These are phyloP conservation scores for Coregonus ussuriensis DNA, from an alignment of 2,797 vertebrate genomes.

Conservation along the genomic window DNA sequence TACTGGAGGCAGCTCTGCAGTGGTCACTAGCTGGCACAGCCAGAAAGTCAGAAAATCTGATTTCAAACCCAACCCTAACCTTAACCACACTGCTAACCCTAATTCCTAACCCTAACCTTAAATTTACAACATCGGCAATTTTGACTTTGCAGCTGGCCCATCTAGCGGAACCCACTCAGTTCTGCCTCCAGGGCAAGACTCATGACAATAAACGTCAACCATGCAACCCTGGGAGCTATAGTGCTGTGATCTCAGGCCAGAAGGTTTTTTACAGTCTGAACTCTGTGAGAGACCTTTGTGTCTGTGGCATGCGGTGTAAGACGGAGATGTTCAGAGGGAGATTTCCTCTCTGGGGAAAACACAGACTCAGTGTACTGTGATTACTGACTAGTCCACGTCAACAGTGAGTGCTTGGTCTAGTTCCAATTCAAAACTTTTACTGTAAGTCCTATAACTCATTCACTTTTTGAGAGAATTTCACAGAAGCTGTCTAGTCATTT, in stretches of 20 bases:
- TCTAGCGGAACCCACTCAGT: no score
- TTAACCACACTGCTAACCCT: no score
- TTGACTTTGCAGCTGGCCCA: no score
- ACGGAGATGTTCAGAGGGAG: conserved; percentile 26
- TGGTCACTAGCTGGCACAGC: no score
- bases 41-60: no score
- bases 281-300: conserved; percentile 68
- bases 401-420: conserved; percentile 38
- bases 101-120: no score
- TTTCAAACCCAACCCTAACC: no score
- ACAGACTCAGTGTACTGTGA: conserved; percentile 47
- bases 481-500: conserved; percentile 54
- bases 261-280: conserved; percentile 44
- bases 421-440: conserved; percentile 10
- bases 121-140: no score
- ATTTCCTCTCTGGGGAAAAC: conserved; percentile 53
- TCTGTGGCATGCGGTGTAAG: conserved; percentile 67
- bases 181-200: no score
- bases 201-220: no score
- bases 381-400: conserved; percentile 56
- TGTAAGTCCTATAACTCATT: conserved; percentile 55
- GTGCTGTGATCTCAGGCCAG: conserved; percentile 44
- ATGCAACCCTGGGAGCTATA: conserved; percentile 32
- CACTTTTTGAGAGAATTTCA: conserved; percentile 60
- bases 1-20: no score